These are phyloP conservation scores for Thera britannica DNA, from an alignment of 2,888 invertebrate genomes.

Conservation along the genomic window DNA sequence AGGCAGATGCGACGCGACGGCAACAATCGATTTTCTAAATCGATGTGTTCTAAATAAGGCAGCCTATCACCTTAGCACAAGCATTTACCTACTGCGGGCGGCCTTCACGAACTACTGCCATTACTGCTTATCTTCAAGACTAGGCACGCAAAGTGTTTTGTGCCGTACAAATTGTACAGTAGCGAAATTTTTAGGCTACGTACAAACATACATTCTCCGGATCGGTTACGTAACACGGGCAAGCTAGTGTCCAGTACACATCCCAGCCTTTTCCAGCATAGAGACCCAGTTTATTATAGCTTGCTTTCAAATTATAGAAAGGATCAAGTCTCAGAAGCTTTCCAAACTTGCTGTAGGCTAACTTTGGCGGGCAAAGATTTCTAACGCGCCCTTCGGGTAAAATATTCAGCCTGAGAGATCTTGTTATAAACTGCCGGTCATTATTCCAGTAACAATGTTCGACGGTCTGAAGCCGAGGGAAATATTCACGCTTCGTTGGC, in stretches of 20 bases:
- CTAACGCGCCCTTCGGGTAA: constrained; percentile 44
- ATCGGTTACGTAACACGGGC: constrained; percentile 58
- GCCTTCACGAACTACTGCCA: constrained; percentile 62
- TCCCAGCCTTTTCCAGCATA: constrained; percentile 22
- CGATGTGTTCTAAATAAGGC: constrained; percentile 40
- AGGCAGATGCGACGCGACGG: constrained; percentile 13
- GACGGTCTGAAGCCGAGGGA: constrained; percentile 47
- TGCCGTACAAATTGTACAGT: constrained; percentile 51
- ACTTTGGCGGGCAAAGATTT: constrained; percentile 43
- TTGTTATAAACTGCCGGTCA: constrained; percentile 51
- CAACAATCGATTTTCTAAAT: constrained; percentile 49
- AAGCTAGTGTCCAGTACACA: constrained; percentile 47
- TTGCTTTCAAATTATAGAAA: constrained; percentile 26
- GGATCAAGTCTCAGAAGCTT: constrained; percentile 35
- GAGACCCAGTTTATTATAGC: constrained; percentile 20
- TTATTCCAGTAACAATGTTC: constrained; percentile 53
- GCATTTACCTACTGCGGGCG: constrained; percentile 49
- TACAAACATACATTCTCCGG: constrained; percentile 44
- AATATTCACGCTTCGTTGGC: constrained; percentile 54
- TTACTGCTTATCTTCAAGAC: constrained; percentile 61
- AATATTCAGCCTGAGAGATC: constrained; percentile 47
- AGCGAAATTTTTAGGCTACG: constrained; percentile 57
- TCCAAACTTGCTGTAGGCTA: constrained; percentile 44
- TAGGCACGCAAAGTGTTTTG: constrained; percentile 66
- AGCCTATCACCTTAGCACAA: constrained; percentile 45